Base-by-base conservation (phyloP, 2,888 invertebrate species). In the Rhyacophila evoluta region DNA sequence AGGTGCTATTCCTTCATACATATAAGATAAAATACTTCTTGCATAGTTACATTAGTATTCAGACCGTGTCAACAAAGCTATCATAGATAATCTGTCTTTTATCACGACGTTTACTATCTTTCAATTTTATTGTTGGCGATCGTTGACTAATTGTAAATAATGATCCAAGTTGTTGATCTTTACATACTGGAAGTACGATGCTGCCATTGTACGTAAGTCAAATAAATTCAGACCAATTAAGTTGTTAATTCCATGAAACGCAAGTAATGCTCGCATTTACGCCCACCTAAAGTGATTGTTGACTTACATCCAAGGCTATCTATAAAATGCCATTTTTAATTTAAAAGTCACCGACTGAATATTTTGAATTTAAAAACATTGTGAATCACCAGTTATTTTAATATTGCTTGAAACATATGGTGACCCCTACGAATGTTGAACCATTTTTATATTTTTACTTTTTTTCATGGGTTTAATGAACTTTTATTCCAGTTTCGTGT, bases 141-240 rank as follows among this genome's bases (percentile, higher is more conserved):
- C 55, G 15, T 25, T 55, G 3, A 19, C 19, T 8, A 12, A 55
- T 55, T 55, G 55, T 55, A 55, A 19, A 55, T 55, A 55, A 55
- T 55, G 25, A 10, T 55, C 19, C 19, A 55, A 55, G 55, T 25
- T 55, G 55, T 55, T 55, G 55, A 25, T 55, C 55, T 55, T 8
- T 1, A 19, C 25, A 55, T 10, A 19, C 55, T 55, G 55, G 19
- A 12, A 55, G 15, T 55, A 19, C 55, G 41, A 1, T 55, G 55
- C 19, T 55, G 55, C 55, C 15, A 55, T 55, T 33, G 19, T 55
- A 19, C 55, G 10, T 25, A 55, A 55, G 55, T 55, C 55, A 55
- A 55, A 55, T 55, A 55, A 55, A 25, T 55, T 55, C 19, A 55
- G 25, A 55, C 55, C 55, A 55, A 55, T 55, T 55, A 55, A 55